A percentile compares a stretch with the other conserved stretches of the same genome.
These are phyloP conservation scores for Andrena camellia DNA, from an alignment of 2,888 invertebrate genomes.

Conservation along the genomic window DNA sequence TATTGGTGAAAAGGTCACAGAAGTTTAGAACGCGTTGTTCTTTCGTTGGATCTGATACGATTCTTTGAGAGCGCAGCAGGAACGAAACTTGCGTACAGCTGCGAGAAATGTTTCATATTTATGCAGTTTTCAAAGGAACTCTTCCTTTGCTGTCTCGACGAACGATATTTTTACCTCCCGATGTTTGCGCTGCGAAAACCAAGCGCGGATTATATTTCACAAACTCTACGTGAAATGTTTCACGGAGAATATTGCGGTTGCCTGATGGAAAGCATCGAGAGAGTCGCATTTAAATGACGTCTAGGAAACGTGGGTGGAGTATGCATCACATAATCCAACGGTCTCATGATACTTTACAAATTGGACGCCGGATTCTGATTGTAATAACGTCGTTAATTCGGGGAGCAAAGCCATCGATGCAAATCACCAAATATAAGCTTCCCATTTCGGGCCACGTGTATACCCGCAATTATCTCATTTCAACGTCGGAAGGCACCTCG, in stretches of 20 bases:
- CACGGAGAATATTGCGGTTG: neutral
- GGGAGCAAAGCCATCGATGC: neutral
- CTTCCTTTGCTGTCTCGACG: neutral
- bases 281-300: neutral
- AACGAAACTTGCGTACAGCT: slow-evolving; percentile 14
- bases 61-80: neutral
- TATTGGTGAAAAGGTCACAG: neutral
- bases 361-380: slow-evolving; percentile 11
- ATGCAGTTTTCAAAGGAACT: slow-evolving; percentile 29
- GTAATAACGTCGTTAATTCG: slow-evolving; percentile 22
- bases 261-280: neutral
- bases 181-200: slow-evolving; percentile 10
- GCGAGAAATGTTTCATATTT: slow-evolving; percentile 45
- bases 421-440: slow-evolving; percentile 16
- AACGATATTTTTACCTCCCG: slow-evolving; percentile 11
- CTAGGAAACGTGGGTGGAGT: neutral
- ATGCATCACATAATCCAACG: neutral
- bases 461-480: slow-evolving; percentile 18
- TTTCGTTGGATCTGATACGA: slow-evolving; percentile 31
- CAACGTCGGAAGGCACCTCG: neutral
- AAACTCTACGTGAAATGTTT: neutral
- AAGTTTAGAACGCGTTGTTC: neutral
- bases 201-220: slow-evolving; percentile 8
- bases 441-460: neutral
- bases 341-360: slow-evolving; percentile 11